Percentiles rank a stretch among this genome's conserved stretches.
These are phyloP conservation scores for Protobothrops mucrosquamatus DNA, from an alignment of 2,113 vertebrate species.

Conservation along the genomic window DNA sequence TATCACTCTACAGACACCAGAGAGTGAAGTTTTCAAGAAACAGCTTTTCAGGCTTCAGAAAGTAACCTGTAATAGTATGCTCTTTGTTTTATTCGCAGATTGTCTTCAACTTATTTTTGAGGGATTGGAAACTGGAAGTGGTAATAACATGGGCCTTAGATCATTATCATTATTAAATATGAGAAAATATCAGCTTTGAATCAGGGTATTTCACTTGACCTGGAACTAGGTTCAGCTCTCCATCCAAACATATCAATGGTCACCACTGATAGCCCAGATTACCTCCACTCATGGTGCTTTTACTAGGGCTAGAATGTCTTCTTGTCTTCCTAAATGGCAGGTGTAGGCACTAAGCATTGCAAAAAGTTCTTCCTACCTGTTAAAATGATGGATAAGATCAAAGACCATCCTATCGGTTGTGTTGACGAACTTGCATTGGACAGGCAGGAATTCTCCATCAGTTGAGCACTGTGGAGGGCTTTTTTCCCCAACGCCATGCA, in stretches of 20 bases:
- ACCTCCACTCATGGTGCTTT: background rate
- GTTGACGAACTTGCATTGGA: constrained; percentile 93
- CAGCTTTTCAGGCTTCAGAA: background rate
- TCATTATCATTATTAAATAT: background rate
- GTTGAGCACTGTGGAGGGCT: constrained; percentile 85
- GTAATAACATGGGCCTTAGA: background rate
- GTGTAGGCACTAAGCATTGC: background rate
- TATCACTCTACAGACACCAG: background rate
- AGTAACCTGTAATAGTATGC: background rate
- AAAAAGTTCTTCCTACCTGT: constrained; percentile 71
- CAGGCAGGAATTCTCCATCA: constrained; percentile 81
- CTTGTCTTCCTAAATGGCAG: background rate
- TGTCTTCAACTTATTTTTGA: background rate
- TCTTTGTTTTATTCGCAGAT: background rate
- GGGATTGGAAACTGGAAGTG: background rate
- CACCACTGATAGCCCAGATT: background rate
- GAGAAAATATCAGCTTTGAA: background rate
- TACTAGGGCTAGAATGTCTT: fast-evolving
- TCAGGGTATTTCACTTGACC: background rate
- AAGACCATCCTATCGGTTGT: constrained; percentile 79
- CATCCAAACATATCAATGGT: background rate
- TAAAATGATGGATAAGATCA: constrained; percentile 81
- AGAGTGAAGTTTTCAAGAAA: background rate
- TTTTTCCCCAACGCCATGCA: constrained; percentile 74
- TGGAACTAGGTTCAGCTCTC: background rate